Evolutionary conservation across 2,797 vertebrate species (phyloP).

Genomic region (Takifugu rubripes): DNA sequence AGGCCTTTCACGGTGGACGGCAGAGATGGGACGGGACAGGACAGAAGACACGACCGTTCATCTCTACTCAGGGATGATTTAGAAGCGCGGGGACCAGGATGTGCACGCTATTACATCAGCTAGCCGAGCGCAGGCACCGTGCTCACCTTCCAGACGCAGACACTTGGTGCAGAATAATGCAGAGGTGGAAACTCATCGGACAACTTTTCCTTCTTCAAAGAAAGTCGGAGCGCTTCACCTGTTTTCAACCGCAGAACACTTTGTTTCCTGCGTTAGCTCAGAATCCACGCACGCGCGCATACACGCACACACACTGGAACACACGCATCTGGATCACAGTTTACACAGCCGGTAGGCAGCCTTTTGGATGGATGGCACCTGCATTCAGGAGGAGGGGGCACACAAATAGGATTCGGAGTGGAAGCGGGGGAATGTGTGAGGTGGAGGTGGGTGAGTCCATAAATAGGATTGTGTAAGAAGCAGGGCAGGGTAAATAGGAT

Average conservation of each 20-base stretch:
- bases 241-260: conserved; percentile 54
- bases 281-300: conserved; percentile 49
- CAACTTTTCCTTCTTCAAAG: conserved; percentile 18
- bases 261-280: conserved; percentile 70
- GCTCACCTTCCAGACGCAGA: conserved; percentile 25
- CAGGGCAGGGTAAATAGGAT: conserved; percentile 73
- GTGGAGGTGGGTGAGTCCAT: conserved; percentile 54
- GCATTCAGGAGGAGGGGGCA: conserved; percentile 68
- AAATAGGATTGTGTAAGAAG: conserved; percentile 74
- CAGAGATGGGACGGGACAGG: conserved; percentile 64
- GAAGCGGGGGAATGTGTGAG: conserved; percentile 18
- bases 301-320: conserved; percentile 22
- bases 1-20: conserved; percentile 58
- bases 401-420: conserved; percentile 70
- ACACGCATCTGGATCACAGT: conserved; percentile 39
- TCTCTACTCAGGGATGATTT: conserved; percentile 31
- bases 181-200: conserved; percentile 3
- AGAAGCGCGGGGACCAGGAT: conserved; percentile 33
- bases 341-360: conserved; percentile 58
- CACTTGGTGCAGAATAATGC: conserved; percentile 14
- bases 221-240: conserved; percentile 41
- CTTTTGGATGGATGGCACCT: conserved; percentile 70
- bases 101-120: conserved; percentile 52
- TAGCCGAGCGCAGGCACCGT: conserved; percentile 22
- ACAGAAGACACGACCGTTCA: conserved; percentile 61